Evolutionary conservation across 2,888 invertebrate genomes (phyloP).

Genomic region (Hipparchia semele): DNA sequence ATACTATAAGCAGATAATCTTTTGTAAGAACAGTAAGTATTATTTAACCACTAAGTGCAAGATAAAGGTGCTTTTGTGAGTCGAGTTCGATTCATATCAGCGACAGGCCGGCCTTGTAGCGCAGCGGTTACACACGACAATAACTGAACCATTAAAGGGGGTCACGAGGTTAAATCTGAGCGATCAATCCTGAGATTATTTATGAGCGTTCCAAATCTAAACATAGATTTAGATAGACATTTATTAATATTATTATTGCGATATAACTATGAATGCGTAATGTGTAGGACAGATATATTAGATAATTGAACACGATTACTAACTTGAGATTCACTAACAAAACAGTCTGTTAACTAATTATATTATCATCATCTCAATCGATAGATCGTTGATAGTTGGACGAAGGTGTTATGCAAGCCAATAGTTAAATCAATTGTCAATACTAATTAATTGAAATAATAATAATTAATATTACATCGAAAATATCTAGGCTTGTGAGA

Average conservation of each 20-base stretch:
- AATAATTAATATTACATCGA: too few species aligned
- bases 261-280: neutral
- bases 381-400: too few species aligned
- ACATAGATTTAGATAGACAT: constrained; percentile 4
- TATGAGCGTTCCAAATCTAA: neutral
- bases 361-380: too few species aligned
- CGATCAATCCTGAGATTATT: constrained; percentile 15
- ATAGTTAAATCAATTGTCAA: too few species aligned
- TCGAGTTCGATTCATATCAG: neutral
- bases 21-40: neutral
- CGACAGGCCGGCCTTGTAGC: constrained; percentile 16
- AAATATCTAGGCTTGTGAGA: too few species aligned
- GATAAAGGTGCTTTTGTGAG: neutral
- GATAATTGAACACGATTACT: too few species aligned
- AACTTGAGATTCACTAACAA: too few species aligned
- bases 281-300: neutral
- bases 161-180: constrained; percentile 26
- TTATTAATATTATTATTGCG: neutral
- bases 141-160: constrained; percentile 22
- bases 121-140: constrained; percentile 12
- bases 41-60: too few species aligned
- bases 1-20: neutral
- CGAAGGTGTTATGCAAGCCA: too few species aligned
- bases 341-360: too few species aligned
- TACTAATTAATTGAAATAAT: too few species aligned